Evolutionary conservation across 2,113 vertebrate genomes (phyloP), one percentile per base, ranked within the genome.

Genomic region (Pimephales promelas): DNA sequence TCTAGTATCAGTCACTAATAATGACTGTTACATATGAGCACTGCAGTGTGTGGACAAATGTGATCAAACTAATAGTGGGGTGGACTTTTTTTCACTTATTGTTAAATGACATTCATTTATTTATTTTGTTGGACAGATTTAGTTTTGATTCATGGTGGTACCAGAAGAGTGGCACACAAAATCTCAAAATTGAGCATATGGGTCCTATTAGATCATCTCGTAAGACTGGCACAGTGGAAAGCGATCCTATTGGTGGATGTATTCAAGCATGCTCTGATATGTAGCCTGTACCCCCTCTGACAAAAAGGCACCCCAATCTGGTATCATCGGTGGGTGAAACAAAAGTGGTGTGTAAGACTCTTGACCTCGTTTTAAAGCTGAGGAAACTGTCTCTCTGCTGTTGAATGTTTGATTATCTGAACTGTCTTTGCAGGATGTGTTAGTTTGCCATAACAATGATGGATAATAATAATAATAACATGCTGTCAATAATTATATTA

Each of bases 401-500:
- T 84, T 84, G 62, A 9, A 89, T 86, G 31, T 89, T 83, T 82
- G 56, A 83, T 83, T 66, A 70, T 79, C 2, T 81, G 85, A 36
- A 26, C n/a, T 64, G 40, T 36, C 24, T 18, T 20, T 56, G 74
- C 26, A 36, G 10, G 54, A 22, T 81, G 79, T 81, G 47, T 71
- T n/a, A 24, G 66, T 43, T 34, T 71, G 13, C 13, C 9, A 14
- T 24, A 43, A 43, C 9, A 59, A 1, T 24, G 34, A 22, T 36
- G 7, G 31, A 11, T 77, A 40, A 77, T 3, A 18, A 52, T 3
- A 18, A 52, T 24, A 4, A 77, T 22, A 36, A 5, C 9, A 43
- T 66, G 24, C 24, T 79, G 20, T 79, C 43, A 79, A 47, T 64
- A 28, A 7, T 31, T 13, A 43, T 57, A 34, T 82, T 45, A 43